Evolutionary conservation across 2,888 invertebrate genomes (phyloP), one percentile per base, ranked within the genome.

Genomic region (Dryocosmus kuriphilus): DNA sequence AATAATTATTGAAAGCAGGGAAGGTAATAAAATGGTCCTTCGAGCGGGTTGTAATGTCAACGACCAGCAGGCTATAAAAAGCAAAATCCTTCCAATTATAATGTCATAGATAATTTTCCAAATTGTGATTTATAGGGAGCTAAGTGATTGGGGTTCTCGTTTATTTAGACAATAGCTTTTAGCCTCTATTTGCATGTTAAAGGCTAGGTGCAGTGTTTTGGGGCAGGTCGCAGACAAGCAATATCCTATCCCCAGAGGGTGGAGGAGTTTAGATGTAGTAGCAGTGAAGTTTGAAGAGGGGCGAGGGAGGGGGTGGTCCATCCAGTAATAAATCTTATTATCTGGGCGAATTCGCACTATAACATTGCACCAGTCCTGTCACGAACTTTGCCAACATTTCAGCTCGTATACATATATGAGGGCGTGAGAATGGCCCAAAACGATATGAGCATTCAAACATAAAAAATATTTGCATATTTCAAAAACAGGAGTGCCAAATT

Each of bases 241-340:
- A 71, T 46, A 46, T 46, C n/a, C 67, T 30, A 71, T 71, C 30
- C 51, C 71, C 46, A 27, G 51, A 71, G 51, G 71, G 71, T 51
- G 51, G 30, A 51, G 71, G 71, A 71, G 71, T 51, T 55, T 30
- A 41, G 30, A 46, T 71, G 27, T 27, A 46, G 46, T 30, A 71
- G 30, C 51, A n/a, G 30, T n/a, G 32, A 71, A 71, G 71, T 71
- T 71, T 71, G 30, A 55, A 51, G 51, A 30, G 22, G 71, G 30
- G 30, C 11, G 27, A 46, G 19, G 46, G 41, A 24, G 46, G 6
- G 27, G 32, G 51, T 46, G 51, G 71, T 46, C 51, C 51, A 71
- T 71, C 71, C 19, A 71, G 78, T 83, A 84, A 86, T 87, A 86
- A 88, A 88, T 87, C 86, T 85, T 85, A 84, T 86, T 86, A 88